Evolutionary conservation across 2,113 vertebrate species (phyloP), one percentile per base, ranked within the genome.

Genomic region (Cryptoleucopteryx plumbea): DNA sequence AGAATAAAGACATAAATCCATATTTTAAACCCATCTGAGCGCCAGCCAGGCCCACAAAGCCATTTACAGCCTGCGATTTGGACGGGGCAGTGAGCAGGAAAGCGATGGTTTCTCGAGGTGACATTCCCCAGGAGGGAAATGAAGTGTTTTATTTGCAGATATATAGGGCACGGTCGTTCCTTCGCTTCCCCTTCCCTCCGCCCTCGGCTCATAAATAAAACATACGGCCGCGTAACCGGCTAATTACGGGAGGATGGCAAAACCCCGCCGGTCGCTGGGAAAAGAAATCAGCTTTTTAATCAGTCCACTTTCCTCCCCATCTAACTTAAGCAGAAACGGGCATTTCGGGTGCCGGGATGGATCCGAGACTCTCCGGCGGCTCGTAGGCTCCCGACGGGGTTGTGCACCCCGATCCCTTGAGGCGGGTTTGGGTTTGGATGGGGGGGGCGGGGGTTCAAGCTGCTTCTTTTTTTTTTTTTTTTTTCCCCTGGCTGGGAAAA

Each of bases 1-100:
- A 93, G 94, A 97, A 97, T 96, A 96, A 97, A 96, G 97, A 93
- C 94, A 96, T 97, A 97, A 96, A 97, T 97, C 96, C 95, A 94
- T 96, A 96, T 95, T 96, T 95, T 93, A 97, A 97, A 94, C 91
- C 91, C 91, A 96, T 93, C 96, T 70, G 93, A 94, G 93, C 68
- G 13, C 63, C 92, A 95, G 92, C 93, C 94, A 91, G 96, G 93
- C 94, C 96, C 93, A 81, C 87, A 96, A 94, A 94, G 94, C 94
- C 95, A 96, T 95, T 96, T 94, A 85, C 92, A 95, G 97, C 92
- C 94, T 97, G 82, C 56, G 89, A 94, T 95, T 95, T 90, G 93
- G 87, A 89, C 71, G 74, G 97, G 95, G 97, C 92, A 94, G 94
- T 73, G 95, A 97, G 94, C 94, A 97, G 97, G 94, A 95, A 96